These are phyloP conservation scores for Otus sunia DNA, from an alignment of 2,113 vertebrate genomes.

Conservation along the genomic window DNA sequence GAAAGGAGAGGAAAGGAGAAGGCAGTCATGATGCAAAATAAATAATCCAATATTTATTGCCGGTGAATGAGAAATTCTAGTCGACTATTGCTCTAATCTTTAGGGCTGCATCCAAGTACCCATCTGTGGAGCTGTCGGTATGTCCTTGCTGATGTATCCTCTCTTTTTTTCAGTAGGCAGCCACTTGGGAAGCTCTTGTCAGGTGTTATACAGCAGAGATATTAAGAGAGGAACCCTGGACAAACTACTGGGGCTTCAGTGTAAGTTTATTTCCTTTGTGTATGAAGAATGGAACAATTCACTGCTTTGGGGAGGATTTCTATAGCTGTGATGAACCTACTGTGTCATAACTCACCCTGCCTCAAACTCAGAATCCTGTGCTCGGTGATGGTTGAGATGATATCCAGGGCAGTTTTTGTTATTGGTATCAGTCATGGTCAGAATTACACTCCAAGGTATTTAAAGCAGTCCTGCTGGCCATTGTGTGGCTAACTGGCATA, in stretches of 20 bases:
- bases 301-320: not conserved
- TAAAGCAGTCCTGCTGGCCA: not conserved
- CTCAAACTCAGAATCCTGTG: not conserved
- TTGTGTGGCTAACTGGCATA: not conserved
- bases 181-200: not conserved
- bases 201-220: not conserved
- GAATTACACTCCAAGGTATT: not conserved
- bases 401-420: not conserved
- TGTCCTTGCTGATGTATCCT: not conserved
- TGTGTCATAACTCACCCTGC: not conserved
- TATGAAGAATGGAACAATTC: not conserved
- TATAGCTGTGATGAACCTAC: not conserved
- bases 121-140: not conserved
- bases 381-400: not conserved
- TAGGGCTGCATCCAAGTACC: not conserved
- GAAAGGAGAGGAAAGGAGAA: not conserved
- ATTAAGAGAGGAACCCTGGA: not conserved
- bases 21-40: slow-evolving; percentile 41
- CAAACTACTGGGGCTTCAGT: not conserved
- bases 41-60: slow-evolving; percentile 56
- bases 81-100: not conserved
- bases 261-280: not conserved
- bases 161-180: not conserved
- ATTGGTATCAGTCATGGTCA: not conserved
- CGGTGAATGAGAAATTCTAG: slow-evolving; percentile 4